Evolutionary conservation across 2,797 vertebrate genomes (phyloP).

Genomic region (Hydrocynus forskahlii): DNA sequence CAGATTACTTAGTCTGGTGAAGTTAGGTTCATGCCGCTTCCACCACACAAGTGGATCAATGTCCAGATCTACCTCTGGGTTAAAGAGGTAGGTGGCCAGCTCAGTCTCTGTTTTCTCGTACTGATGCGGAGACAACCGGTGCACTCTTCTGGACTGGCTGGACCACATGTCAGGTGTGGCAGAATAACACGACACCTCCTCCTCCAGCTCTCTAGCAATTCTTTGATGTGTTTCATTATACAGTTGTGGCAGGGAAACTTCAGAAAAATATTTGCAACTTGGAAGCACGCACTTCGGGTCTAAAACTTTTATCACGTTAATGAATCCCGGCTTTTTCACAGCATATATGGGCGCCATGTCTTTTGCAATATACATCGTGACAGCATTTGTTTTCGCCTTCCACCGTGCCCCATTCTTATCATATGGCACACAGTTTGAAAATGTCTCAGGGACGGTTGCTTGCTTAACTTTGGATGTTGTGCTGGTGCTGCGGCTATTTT

Average conservation of each 20-base stretch:
- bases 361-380: not conserved
- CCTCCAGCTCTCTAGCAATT: not conserved
- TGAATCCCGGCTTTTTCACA: too few relatives aligned
- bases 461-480: too few relatives aligned
- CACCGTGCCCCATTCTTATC: too few relatives aligned
- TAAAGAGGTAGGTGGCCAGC: constrained; percentile 42
- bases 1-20: constrained; percentile 35
- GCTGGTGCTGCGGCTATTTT: too few relatives aligned
- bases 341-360: too few relatives aligned
- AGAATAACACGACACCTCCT: too few relatives aligned
- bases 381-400: too few relatives aligned
- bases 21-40: constrained; percentile 39
- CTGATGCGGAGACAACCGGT: not conserved
- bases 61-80: constrained; percentile 35
- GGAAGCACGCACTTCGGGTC: too few relatives aligned
- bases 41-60: constrained; percentile 41
- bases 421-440: not conserved
- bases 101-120: constrained; percentile 27
- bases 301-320: too few relatives aligned
- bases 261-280: too few relatives aligned
- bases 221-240: constrained; percentile 5
- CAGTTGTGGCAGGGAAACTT: not conserved
- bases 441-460: not conserved
- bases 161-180: too few relatives aligned
- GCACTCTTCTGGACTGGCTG: too few relatives aligned